Base-by-base conservation (phyloP, 2,797 vertebrate species). In the Tapirus indicus region DNA sequence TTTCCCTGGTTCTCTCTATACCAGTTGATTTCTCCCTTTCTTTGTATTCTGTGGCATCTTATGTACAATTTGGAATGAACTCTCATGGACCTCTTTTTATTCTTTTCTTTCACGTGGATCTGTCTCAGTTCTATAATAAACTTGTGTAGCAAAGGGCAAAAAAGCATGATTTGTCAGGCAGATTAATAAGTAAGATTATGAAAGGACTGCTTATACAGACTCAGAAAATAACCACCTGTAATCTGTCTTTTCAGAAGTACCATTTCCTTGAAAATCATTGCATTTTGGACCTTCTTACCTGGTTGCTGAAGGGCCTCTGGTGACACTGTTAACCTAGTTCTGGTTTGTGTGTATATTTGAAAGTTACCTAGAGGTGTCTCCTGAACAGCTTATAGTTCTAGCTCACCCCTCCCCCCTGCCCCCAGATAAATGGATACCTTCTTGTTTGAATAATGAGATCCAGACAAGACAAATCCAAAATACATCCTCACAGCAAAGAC, bases 401-500 rank as follows among this genome's bases (percentile, higher is more conserved):
- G 49, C 41, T 79, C 44, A 66, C 16, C 17, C 11, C 14, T 18
- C 13, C 29, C 56, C 78, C 78, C 41, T 41, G 35, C 79, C 79
- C 52, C 58, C 41, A 58, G 58, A 84, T 86, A 87, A 84, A 35
- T 64, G 23, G 32, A 41, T 66, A 49, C 41, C 18, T 79, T 64
- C 25, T 85, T 49, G 91, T 87, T 91, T 84, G 18, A 84, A 52
- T 56, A 95, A 82, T 68, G 69, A 87, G 69, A 6, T 91, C 71
- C 47, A 95, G 72, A 77, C 12, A 83, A 89, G 52, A 94, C 58
- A 90, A 11, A 75, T 38, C 7, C 78, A 86, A 94, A 78, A 41
- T 16, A 5, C 12, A 20, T 83, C 29, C 78, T 79, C 8, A 80
- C 66, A 83, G 47, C 47, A 90, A 83, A 95, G 35, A 56, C 7